Evolutionary conservation across 2,113 vertebrate species (phyloP), one percentile per base, ranked within the genome.

Genomic region (Pelobates fuscus): DNA sequence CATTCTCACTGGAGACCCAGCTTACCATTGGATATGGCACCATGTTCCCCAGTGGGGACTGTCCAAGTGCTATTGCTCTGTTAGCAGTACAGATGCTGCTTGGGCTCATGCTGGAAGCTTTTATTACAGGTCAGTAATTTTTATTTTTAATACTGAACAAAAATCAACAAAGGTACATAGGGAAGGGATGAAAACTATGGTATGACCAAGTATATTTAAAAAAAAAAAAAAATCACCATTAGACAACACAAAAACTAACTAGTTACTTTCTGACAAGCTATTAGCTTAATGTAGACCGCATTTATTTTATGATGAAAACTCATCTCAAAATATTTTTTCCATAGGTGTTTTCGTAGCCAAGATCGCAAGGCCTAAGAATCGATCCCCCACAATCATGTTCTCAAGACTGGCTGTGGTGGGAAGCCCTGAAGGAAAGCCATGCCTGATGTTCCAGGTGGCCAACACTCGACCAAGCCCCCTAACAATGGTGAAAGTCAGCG

Each of bases 291-390:
- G 6, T n/a, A n/a, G n/a, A n/a, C n/a, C n/a, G 18, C 2, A 24
- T 4, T 14, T 8, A 17, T n/a, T n/a, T n/a, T n/a, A n/a, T n/a
- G n/a, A n/a, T 61, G 57, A 43, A 60, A 2, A 7, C 30, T 78
- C 1, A 0, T 14, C 11, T 18, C 67, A 80, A 71, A 18, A 60
- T 81, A 70, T 61, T 80, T 83, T 57, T 78, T 85, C 5, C 43
- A 46, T 87, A 99, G 97, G 97, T 91, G 97, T 96, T 65, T 98
- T 99, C 0, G 96, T 99, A 86, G 97, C 97, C 63, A 99, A 98
- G 91, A 97, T 98, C 0, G 94, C 96, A 0, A 91, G 95, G n/a
- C 95, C 97, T 14, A 95, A 98, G 87, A 98, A 98, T 77, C 89
- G 95, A 60, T 94, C 94, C 0, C 93, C 92, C 70, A 95, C 92